A percentile compares a stretch with the other conserved stretches of the same genome.
Conservation (phyloP, 2,797 vertebrate genomes). For the Clamator glandarius region DNA sequence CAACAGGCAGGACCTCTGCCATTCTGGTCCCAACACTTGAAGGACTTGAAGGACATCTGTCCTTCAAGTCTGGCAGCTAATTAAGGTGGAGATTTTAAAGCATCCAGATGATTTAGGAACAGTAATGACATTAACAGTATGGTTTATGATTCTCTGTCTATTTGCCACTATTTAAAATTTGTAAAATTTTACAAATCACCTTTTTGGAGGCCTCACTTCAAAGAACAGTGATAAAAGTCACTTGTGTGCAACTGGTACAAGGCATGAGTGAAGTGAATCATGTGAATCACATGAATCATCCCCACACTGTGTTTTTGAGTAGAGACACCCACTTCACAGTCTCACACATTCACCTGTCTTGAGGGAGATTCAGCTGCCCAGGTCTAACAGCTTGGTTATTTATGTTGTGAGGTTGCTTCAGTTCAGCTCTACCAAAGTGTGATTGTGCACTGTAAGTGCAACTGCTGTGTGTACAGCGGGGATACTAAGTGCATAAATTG, state of each 20-base stretch:
- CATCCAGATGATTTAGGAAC: neutral
- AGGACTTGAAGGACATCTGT: no score
- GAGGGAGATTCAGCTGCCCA: neutral
- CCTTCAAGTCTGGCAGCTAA: neutral
- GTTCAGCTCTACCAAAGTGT: neutral
- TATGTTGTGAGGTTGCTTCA: neutral
- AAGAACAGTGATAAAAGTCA: neutral
- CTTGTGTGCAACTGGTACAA: neutral
- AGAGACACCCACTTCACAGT: neutral
- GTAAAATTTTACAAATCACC: neutral
- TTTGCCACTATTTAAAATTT: neutral
- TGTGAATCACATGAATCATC: neutral
- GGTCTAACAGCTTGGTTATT: neutral
- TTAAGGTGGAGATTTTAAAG: neutral
- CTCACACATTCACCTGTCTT: neutral
- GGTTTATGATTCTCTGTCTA: neutral
- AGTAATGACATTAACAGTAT: neutral
- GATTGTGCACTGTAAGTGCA: neutral
- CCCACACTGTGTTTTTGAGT: rapidly evolving
- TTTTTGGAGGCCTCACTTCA: neutral
- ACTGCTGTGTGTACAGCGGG: neutral
- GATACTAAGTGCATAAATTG: neutral
- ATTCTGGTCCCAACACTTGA: neutral
- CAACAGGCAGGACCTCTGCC: neutral
- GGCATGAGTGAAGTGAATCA: neutral